A percentile compares a stretch with the other conserved stretches of the same genome.
These are phyloP conservation scores for Microchrysa polita DNA, from an alignment of 2,888 invertebrate genomes.

Conservation along the genomic window DNA sequence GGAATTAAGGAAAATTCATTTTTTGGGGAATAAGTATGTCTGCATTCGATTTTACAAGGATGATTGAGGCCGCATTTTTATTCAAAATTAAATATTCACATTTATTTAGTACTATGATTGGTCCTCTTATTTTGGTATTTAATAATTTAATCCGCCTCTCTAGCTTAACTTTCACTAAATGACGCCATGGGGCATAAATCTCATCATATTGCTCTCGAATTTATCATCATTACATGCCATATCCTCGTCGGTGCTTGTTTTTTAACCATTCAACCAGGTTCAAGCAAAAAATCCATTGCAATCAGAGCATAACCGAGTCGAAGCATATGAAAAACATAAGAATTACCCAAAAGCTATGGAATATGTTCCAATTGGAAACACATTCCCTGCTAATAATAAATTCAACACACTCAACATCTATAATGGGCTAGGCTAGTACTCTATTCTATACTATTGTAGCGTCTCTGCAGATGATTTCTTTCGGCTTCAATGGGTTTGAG, in stretches of 20 bases:
- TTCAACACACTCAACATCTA: not conserved
- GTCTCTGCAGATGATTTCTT: slow-evolving; percentile 15
- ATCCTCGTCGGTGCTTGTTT: not conserved
- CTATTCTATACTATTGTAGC: too few species aligned
- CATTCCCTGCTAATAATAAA: slow-evolving; percentile 6
- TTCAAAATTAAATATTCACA: too few species aligned
- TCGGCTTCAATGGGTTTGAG: not conserved
- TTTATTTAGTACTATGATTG: too few species aligned
- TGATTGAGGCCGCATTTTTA: too few species aligned
- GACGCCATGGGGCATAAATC: too few species aligned
- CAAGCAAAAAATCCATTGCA: not conserved
- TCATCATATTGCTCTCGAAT: not conserved
- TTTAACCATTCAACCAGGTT: not conserved
- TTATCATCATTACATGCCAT: not conserved
- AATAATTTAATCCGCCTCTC: too few species aligned
- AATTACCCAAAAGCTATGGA: not conserved
- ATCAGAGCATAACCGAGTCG: not conserved
- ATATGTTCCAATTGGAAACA: not conserved
- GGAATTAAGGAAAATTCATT: too few species aligned
- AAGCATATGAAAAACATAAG: not conserved
- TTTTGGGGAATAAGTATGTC: too few species aligned
- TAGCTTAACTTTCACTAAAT: too few species aligned
- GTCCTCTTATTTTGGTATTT: too few species aligned
- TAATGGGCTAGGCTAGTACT: too few species aligned
- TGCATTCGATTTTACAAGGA: too few species aligned